Conservation (phyloP, 2,113 vertebrate genomes). For the Trematocara zebra region DNA sequence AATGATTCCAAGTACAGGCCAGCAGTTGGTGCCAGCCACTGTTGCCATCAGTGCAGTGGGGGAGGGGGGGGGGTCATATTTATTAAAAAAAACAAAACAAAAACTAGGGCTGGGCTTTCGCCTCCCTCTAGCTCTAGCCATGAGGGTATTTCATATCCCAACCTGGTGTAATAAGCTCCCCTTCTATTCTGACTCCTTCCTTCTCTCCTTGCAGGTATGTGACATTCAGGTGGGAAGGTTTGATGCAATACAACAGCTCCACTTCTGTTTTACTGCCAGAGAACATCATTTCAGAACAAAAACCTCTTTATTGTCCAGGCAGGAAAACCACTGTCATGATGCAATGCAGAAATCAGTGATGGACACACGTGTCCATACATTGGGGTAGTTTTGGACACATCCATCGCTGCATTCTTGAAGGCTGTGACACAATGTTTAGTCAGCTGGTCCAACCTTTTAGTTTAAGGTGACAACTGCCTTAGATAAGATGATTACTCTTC, state of each 20-base stretch:
- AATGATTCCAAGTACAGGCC: background rate
- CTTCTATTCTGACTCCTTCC: background rate
- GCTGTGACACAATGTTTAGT: background rate
- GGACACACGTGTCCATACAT: background rate
- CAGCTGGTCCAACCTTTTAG: background rate
- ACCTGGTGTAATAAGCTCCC: constrained; percentile 30
- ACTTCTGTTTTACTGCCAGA: constrained; percentile 3
- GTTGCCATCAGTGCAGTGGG: constrained; percentile 47
- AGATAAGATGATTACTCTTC: constrained; percentile 50
- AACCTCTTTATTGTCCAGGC: background rate
- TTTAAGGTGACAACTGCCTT: constrained; percentile 28
- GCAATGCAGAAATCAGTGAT: background rate
- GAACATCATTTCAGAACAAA: background rate
- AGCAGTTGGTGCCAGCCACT: constrained; percentile 44
- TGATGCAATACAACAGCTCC: constrained; percentile 3
- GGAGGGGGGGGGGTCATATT: constrained; percentile 43
- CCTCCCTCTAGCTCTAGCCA: constrained; percentile 43
- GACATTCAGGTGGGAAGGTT: constrained; percentile 17
- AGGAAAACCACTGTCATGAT: background rate
- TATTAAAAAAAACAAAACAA: background rate
- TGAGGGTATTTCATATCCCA: constrained; percentile 40
- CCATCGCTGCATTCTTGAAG: background rate
- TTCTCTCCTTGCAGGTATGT: constrained; percentile 36
- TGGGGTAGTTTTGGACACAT: background rate
- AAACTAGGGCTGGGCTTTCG: constrained; percentile 44